Evolutionary conservation across 30 jellyfish, hydroid and myxozoan species (phyloP), one percentile per base, ranked within the genome.

Genomic region (Chrysaora quinquecirrha): DNA sequence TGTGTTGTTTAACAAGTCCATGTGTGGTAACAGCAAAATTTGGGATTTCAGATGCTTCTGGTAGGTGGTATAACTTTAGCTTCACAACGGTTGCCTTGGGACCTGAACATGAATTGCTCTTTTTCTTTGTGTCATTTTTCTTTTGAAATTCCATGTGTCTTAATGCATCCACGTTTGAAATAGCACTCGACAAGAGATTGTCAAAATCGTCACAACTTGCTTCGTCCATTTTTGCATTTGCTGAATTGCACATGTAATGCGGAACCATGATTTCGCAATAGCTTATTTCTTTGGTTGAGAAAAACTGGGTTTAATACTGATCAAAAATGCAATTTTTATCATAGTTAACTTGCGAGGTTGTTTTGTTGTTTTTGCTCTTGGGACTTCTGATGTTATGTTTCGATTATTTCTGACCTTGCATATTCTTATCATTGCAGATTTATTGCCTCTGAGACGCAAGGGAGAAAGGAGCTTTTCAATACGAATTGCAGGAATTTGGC

Each of bases 211-310:
- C 58, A 43, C 58, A 43, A 16, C 58, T 43, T 43, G n/a, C n/a
- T n/a, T 43, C 58, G 58, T 16, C 58, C 58, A 43, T 43, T 43
- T 43, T 43, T 43, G 58, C 58, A 43, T 43, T 43, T 43, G 16
- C 58, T 43, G 58, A 43, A 43, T 43, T 43, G 58, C 58, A 43
- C 58, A 43, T 43, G 58, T n/a, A n/a, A n/a, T n/a, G n/a, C n/a
- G n/a, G n/a, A n/a, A n/a, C n/a, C n/a, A n/a, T n/a, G n/a, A n/a
- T n/a, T n/a, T n/a, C n/a, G n/a, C n/a, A n/a, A n/a, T n/a, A n/a
- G n/a, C n/a, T n/a, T n/a, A n/a, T n/a, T n/a, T n/a, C n/a, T n/a
- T n/a, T n/a, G n/a, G n/a, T n/a, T n/a, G n/a, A n/a, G n/a, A n/a
- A n/a, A n/a, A n/a, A n/a, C n/a, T n/a, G n/a, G n/a, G n/a, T n/a